Conservation (phyloP, 2,113 vertebrate species). For the Cephalopterus ornatus region DNA sequence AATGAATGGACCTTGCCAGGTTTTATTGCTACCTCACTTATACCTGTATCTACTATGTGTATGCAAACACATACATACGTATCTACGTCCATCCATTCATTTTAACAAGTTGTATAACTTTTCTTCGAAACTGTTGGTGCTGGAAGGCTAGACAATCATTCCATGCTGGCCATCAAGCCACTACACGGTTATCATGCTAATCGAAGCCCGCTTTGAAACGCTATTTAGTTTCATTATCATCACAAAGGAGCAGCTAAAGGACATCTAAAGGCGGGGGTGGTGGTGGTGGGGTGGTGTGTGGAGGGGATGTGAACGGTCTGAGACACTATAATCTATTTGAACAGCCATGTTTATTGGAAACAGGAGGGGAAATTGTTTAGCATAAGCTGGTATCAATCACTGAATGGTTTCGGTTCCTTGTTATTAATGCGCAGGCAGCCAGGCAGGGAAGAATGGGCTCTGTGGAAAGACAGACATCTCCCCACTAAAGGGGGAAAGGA, state of each 20-base stretch:
- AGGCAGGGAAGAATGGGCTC: background rate
- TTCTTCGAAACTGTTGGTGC: background rate
- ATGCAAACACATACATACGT: background rate
- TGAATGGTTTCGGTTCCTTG: constrained; percentile 11
- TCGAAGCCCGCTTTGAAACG: constrained; percentile 47
- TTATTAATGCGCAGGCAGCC: background rate
- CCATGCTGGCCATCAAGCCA: constrained; percentile 15
- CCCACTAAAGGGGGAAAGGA: background rate
- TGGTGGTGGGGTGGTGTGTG: too few relatives aligned
- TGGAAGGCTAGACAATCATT: constrained; percentile 27
- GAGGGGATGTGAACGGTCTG: background rate
- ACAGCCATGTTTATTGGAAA: constrained; percentile 53
- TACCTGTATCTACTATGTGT: background rate
- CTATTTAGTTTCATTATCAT: constrained; percentile 60
- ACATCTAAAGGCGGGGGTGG: background rate
- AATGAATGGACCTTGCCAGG: background rate
- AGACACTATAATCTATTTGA: constrained; percentile 57
- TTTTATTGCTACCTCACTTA: background rate
- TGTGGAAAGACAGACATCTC: background rate
- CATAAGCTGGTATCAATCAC: constrained; percentile 33
- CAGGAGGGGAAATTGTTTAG: constrained; percentile 40
- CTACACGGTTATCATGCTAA: constrained; percentile 55
- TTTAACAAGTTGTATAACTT: background rate
- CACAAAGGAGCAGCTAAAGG: constrained; percentile 53
- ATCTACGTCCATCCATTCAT: background rate